Conservation (phyloP, 1,140 invertebrate species). For the Neodiprion fabricii region DNA sequence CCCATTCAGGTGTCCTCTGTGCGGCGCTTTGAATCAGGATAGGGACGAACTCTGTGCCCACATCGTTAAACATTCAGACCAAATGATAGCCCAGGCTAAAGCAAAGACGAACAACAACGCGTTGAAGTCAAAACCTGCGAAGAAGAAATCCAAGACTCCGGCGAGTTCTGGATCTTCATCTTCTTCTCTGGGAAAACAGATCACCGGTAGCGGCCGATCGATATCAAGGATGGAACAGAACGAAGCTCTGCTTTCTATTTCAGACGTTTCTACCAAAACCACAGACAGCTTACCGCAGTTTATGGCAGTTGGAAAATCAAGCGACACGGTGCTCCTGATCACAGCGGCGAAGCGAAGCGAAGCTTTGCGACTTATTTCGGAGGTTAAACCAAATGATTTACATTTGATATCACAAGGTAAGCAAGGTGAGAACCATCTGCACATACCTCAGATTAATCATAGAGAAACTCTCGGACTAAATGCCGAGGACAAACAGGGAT, state of each 20-base stretch:
- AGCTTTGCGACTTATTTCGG: constrained; percentile 28
- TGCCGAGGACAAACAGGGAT: constrained; percentile 25
- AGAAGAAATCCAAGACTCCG: constrained; percentile 38
- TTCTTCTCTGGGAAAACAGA: constrained; percentile 19
- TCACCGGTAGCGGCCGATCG: constrained; percentile 9
- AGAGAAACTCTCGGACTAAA: constrained; percentile 27
- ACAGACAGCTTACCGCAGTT: constrained; percentile 22
- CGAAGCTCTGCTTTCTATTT: constrained; percentile 44
- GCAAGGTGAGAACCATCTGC: constrained; percentile 27
- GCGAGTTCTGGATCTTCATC: neutral
- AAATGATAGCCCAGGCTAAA: constrained; percentile 59
- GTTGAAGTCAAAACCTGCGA: constrained; percentile 40
- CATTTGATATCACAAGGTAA: constrained; percentile 29
- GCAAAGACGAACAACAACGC: constrained; percentile 47
- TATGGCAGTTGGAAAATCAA: constrained; percentile 33
- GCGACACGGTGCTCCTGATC: constrained; percentile 39
- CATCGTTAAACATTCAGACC: constrained; percentile 63
- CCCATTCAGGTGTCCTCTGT: constrained; percentile 56
- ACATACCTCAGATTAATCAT: constrained; percentile 24
- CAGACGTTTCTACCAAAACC: constrained; percentile 34
- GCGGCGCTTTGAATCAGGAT: constrained; percentile 54
- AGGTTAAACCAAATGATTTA: constrained; percentile 27
- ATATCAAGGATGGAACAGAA: constrained; percentile 36
- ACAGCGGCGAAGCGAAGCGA: constrained; percentile 28
- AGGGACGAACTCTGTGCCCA: constrained; percentile 62